Conservation (phyloP, 2,797 vertebrate genomes). For the Picus viridis region DNA sequence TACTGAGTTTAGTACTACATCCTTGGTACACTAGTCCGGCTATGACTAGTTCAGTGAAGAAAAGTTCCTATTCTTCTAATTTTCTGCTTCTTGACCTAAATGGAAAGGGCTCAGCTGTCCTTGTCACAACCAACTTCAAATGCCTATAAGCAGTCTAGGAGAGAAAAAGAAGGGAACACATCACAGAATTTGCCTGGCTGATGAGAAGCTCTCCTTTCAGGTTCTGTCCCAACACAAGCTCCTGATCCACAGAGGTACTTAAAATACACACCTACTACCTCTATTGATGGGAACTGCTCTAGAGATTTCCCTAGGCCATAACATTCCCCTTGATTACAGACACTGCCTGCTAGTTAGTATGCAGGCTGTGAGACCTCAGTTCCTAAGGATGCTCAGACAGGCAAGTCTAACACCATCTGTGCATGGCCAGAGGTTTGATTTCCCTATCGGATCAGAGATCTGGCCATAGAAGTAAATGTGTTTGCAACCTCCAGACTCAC, state of each 20-base stretch:
- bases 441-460: neutral
- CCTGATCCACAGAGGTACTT: neutral
- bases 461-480: neutral
- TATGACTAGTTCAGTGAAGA: neutral
- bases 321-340: neutral
- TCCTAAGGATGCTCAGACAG: slow-evolving; percentile 15
- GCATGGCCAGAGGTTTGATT: slow-evolving; percentile 7
- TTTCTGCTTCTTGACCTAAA: neutral
- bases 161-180: neutral
- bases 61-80: neutral
- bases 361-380: neutral
- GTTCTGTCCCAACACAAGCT: neutral
- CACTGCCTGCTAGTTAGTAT: neutral
- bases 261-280: neutral
- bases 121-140: neutral
- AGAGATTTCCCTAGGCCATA: neutral
- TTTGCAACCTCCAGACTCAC: slow-evolving; percentile 1
- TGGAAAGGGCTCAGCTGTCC: neutral
- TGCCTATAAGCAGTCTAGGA: neutral
- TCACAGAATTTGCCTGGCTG: neutral
- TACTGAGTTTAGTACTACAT: neutral
- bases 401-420: neutral
- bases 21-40: neutral
- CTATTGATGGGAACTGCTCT: neutral
- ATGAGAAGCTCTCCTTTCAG: neutral